Evolutionary conservation across 2,888 invertebrate species (phyloP), one percentile per base, ranked within the genome.

Genomic region (Colostygia pectinataria): DNA sequence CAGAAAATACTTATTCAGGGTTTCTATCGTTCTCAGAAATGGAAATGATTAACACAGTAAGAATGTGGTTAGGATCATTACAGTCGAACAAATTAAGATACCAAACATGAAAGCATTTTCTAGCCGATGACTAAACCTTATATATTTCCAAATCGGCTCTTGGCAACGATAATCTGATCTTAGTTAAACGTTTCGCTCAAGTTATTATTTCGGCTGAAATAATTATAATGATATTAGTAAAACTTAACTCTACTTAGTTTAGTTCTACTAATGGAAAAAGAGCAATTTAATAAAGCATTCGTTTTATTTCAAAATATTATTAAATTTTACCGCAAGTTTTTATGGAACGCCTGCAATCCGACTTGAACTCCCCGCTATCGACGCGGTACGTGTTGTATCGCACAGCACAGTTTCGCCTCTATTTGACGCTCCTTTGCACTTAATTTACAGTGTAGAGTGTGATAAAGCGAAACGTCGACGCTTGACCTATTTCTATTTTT

Each of bases 401-500:
- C 12, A 2, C 10, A 14, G 25, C 42, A 27, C 24, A 51, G 25
- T 29, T 49, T 36, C 28, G 31, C 8, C 25, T 7, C 33, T 33
- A 15, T 36, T 34, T 15, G 20, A 34, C 25, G 23, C 20, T 39
- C 7, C 18, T 29, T 33, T 29, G 32, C 28, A 50, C 37, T 48
- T 25, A 15, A 44, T 48, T 39, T 5, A 20, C 5, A n/a, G n/a
- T 18, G 33, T 28, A 31, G 54, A 37, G 45, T 53, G 46, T 39
- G 48, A 47, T 32, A 46, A 36, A 32, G 34, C 33, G 33, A 36
- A 32, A 51, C 33, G 36, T 25, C 40, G 47, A 55, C 59, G 58
- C 42, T 52, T 43, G 51, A 59, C 54, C 51, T 63, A 63, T 63
- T 67, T 63, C 49, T 42, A 61, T 63, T 63, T 50, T n/a, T n/a